Conservation (phyloP, 2,888 invertebrate genomes). For the Eupithecia tripunctaria region DNA sequence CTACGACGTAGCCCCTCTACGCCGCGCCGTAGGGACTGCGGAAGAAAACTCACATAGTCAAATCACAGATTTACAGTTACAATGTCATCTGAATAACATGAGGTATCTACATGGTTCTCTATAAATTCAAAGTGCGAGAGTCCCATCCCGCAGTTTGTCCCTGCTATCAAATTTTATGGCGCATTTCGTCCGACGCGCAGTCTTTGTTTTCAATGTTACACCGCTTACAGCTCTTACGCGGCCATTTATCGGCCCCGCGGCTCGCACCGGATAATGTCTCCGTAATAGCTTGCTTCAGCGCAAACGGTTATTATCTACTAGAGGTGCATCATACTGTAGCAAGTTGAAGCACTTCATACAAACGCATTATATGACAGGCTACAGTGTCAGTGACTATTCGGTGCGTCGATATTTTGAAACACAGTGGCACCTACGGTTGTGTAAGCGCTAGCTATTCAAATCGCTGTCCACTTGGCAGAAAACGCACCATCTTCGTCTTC, state of each 20-base stretch:
- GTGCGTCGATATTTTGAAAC: neutral
- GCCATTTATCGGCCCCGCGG: slow-evolving; percentile 6
- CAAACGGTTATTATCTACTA: slow-evolving; percentile 4
- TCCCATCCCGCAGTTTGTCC: neutral
- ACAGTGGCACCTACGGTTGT: neutral
- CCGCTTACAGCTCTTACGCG: slow-evolving; percentile 21
- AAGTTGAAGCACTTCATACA: neutral
- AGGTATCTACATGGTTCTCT: neutral
- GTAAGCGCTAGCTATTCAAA: neutral
- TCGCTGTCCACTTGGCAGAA: too few species aligned
- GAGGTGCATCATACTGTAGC: neutral
- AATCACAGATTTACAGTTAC: neutral
- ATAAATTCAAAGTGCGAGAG: slow-evolving; percentile 2
- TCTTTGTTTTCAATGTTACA: slow-evolving; percentile 30
- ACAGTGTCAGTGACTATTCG: neutral
- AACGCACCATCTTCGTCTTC: too few species aligned
- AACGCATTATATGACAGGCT: neutral
- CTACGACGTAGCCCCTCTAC: neutral
- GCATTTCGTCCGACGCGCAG: slow-evolving; percentile 13
- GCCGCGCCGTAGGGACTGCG: neutral
- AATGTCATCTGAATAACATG: neutral
- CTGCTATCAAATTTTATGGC: slow-evolving; percentile 21
- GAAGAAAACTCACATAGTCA: neutral
- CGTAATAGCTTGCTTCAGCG: neutral
- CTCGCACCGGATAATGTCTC: slow-evolving; percentile 9